Evolutionary conservation across 2,888 invertebrate genomes (phyloP).

Genomic region (Molanna angustata): DNA sequence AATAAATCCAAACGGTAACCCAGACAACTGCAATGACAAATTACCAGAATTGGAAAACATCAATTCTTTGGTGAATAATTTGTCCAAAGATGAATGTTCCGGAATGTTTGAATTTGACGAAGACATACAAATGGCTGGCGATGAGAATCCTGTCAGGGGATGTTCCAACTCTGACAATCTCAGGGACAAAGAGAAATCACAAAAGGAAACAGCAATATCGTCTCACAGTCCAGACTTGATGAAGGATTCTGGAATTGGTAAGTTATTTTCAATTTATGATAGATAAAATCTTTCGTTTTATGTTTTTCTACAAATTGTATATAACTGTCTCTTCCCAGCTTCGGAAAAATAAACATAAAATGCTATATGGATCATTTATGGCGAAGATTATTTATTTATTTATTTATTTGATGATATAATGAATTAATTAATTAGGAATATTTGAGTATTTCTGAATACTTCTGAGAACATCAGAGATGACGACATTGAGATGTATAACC

Average conservation of each 20-base stretch:
- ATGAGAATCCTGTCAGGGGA: conserved; percentile 39
- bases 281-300: not conserved
- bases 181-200: conserved; percentile 46
- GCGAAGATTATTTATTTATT: too few relatives aligned
- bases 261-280: not conserved
- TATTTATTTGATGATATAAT: too few relatives aligned
- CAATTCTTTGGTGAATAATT: conserved; percentile 43
- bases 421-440: too few relatives aligned
- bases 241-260: conserved; percentile 56
- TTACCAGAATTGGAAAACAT: conserved; percentile 18
- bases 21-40: conserved; percentile 38
- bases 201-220: conserved; percentile 51
- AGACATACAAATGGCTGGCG: conserved; percentile 46
- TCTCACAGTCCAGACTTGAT: conserved; percentile 55
- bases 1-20: too few relatives aligned
- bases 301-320: too few relatives aligned
- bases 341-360: too few relatives aligned
- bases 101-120: conserved; percentile 59
- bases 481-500: too few relatives aligned
- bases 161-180: conserved; percentile 41
- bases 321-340: too few relatives aligned
- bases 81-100: conserved; percentile 48
- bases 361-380: too few relatives aligned
- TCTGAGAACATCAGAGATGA: too few relatives aligned
- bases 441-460: too few relatives aligned